Conservation (phyloP, 2,113 vertebrate species). For the Phrynosoma blainvillii region DNA sequence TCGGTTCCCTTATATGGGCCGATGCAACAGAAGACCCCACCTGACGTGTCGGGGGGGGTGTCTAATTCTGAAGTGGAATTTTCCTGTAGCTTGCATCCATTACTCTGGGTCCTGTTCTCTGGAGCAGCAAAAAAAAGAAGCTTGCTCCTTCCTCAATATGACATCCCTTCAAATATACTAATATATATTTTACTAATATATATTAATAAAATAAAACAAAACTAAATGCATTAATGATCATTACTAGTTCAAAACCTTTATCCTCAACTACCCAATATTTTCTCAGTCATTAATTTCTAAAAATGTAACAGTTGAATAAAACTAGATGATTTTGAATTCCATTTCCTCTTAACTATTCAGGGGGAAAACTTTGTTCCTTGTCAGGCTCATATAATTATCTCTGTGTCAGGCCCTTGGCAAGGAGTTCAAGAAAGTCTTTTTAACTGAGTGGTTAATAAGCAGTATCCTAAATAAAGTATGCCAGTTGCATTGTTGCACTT, state of each 20-base stretch:
- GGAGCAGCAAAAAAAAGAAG: no score
- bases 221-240: not conserved
- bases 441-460: slow-evolving; percentile 36
- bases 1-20: no score
- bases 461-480: slow-evolving; percentile 30
- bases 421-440: slow-evolving; percentile 30
- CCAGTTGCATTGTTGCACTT: slow-evolving; percentile 9
- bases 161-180: no score
- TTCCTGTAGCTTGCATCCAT: no score
- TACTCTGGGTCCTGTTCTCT: no score
- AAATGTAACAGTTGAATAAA: slow-evolving; percentile 6
- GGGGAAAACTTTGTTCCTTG: not conserved
- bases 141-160: no score
- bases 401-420: slow-evolving; percentile 27
- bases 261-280: slow-evolving; percentile 1
- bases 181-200: no score
- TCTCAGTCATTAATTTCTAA: slow-evolving; percentile 17
- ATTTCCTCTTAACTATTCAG: slow-evolving; percentile 31
- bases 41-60: no score
- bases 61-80: no score
- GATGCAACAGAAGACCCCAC: no score
- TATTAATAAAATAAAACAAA: not conserved
- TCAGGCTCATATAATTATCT: slow-evolving; percentile 25
- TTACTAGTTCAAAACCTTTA: not conserved
- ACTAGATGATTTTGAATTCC: not conserved